Evolutionary conservation across 2,113 vertebrate species (phyloP).

Genomic region (Atherinomorus stipes): DNA sequence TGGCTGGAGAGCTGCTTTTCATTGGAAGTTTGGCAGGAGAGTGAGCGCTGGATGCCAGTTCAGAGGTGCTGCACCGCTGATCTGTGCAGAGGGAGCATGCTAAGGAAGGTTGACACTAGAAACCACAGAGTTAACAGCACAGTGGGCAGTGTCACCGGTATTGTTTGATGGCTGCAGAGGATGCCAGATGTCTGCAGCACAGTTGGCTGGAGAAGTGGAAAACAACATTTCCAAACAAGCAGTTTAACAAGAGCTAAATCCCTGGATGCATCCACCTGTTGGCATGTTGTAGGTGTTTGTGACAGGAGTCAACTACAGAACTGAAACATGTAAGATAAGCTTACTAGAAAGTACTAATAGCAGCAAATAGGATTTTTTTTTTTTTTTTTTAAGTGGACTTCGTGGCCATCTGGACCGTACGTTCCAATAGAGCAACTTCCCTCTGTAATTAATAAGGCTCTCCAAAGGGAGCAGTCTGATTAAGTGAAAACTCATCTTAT

Average conservation of each 20-base stretch:
- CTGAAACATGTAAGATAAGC: constrained; percentile 10
- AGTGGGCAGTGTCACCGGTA: constrained; percentile 26
- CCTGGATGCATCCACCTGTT: constrained; percentile 14
- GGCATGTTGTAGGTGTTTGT: background rate
- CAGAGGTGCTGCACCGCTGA: constrained; percentile 33
- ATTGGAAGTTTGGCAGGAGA: constrained; percentile 59
- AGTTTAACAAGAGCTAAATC: constrained; percentile 1
- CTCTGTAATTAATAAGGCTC: constrained; percentile 73
- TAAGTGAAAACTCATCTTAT: constrained; percentile 71
- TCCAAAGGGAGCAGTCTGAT: constrained; percentile 71
- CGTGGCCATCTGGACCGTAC: constrained; percentile 55
- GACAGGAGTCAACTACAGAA: background rate
- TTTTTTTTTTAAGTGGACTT: constrained; percentile 26
- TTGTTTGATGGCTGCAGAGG: constrained; percentile 21
- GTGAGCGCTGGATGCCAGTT: constrained; percentile 41
- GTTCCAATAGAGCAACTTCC: constrained; percentile 58
- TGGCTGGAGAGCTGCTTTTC: constrained; percentile 59
- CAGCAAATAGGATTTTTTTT: background rate
- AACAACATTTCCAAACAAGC: constrained; percentile 30
- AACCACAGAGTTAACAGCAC: constrained; percentile 42
- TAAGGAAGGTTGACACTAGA: constrained; percentile 55
- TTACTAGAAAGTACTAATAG: constrained; percentile 35
- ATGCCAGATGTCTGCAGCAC: constrained; percentile 37
- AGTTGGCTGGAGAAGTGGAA: constrained; percentile 19
- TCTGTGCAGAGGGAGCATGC: constrained; percentile 44